Conservation (phyloP, 2,797 vertebrate species). For the Tenualosa ilisha region DNA sequence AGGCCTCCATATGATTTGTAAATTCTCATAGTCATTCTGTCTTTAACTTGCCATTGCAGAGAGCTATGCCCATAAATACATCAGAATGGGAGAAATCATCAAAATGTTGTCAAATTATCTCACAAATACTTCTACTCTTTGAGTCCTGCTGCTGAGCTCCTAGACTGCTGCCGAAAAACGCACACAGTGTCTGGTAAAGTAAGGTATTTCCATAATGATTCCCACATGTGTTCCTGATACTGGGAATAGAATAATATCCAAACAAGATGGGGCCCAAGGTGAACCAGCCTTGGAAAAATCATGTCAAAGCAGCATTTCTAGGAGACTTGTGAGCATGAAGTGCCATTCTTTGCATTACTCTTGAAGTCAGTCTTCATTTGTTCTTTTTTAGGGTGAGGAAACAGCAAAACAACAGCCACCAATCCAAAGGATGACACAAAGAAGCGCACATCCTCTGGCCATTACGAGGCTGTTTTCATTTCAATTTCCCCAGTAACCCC, state of each 20-base stretch:
- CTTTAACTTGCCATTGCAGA: neutral
- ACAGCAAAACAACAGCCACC: slow-evolving; percentile 54
- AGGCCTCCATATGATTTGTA: neutral
- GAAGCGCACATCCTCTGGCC: neutral
- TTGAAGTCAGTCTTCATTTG: slow-evolving; percentile 47
- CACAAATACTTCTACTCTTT: neutral
- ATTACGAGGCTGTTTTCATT: slow-evolving; percentile 34
- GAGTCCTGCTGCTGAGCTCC: slow-evolving; percentile 27
- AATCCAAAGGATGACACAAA: slow-evolving; percentile 24
- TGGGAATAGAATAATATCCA: slow-evolving; percentile 63
- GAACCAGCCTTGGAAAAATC: slow-evolving; percentile 65
- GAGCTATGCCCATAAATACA: neutral
- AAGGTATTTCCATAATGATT: slow-evolving; percentile 77
- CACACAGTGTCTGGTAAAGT: slow-evolving; percentile 66
- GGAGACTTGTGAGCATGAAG: slow-evolving; percentile 66
- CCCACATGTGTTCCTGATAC: slow-evolving; percentile 75
- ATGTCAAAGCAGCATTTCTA: slow-evolving; percentile 57
- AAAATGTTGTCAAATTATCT: neutral
- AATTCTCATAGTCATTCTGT: neutral
- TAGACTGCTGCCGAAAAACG: slow-evolving; percentile 62
- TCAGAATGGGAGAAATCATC: neutral
- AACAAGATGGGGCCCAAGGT: slow-evolving; percentile 74
- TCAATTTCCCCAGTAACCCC: slow-evolving; percentile 17
- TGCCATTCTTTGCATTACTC: slow-evolving; percentile 56
- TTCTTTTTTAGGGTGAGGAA: slow-evolving; percentile 61